Evolutionary conservation across 2,888 invertebrate genomes (phyloP), one percentile per base, ranked within the genome.

Genomic region (Liopterus haemorrhoidalis): DNA sequence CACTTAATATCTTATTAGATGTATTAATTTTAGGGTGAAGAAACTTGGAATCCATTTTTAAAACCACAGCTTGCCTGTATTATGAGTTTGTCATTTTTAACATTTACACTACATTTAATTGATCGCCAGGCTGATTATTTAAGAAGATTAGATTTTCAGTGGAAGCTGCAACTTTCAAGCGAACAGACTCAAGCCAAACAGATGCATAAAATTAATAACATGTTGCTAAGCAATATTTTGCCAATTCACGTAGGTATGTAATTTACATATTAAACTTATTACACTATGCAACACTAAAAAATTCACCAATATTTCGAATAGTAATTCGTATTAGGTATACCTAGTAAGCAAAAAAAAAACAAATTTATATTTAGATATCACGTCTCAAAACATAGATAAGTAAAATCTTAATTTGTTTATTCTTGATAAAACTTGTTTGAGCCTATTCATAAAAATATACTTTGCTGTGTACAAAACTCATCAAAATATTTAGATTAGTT

Each of bases 81-180:
- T 4, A 68, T 91, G 45, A 79, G 81, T 30, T 75, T 91, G 2
- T 63, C 81, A 0, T 82, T 87, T 49, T 74, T 90, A 20, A 79
- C 85, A 11, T 66, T 86, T 20, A 83, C 87, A 1, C 72, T 93
- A 14, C 88, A 90, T 63, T 73, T 89, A 55, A 81, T 92, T 55
- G 92, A 93, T 65, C 77, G 93, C 58, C 91, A 92, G 65, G 83
- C 88, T 18, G 93, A 94, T 63, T 90, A 86, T 57, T 82, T 92
- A 60, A 85, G 87, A 55, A 78, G 94, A 57, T 73, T 95, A 53
- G 93, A 94, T 63, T 88, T 59, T 53, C 63, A 72, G 41, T 88
- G 88, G 83, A 84, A 92, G 60, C 70, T 85, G 19, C 82, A 85
- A 56, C 70, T 85, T 47, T 72, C 74, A 41, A 79, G 81, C 53